Conservation (phyloP, 2,113 vertebrate species). For the Scytalopus superciliaris region DNA sequence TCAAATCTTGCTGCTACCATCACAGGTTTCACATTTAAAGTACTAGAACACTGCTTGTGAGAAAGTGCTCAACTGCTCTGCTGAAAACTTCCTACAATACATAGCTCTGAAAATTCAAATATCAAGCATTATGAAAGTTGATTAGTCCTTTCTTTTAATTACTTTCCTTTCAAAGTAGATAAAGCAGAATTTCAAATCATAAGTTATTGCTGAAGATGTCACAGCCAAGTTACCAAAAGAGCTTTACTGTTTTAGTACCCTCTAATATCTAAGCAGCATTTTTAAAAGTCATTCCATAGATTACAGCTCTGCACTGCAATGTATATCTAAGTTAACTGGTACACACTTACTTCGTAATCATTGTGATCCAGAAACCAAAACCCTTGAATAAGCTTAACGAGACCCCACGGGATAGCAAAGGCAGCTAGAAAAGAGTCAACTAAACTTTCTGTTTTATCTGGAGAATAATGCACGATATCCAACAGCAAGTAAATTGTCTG, state of each 20-base stretch:
- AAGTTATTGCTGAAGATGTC: neutral
- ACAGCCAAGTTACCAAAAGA: neutral
- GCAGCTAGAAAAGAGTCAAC: conserved; percentile 88
- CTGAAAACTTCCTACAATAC: neutral
- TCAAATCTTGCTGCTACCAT: neutral
- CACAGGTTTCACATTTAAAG: neutral
- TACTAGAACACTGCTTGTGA: neutral
- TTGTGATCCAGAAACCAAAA: conserved; percentile 95
- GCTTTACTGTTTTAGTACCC: neutral
- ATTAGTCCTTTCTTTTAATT: neutral
- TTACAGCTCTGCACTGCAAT: neutral
- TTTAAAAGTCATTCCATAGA: rapidly evolving
- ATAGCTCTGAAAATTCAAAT: neutral
- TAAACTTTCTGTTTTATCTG: conserved; percentile 82
- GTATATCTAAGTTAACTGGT: neutral
- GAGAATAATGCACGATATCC: conserved; percentile 90
- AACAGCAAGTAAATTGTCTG: conserved; percentile 94
- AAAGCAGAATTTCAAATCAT: neutral
- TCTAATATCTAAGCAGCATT: neutral
- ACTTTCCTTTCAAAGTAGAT: neutral
- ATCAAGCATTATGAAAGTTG: neutral
- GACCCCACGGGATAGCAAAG: conserved; percentile 88
- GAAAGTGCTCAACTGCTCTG: neutral
- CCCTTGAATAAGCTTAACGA: conserved; percentile 90
- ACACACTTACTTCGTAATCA: conserved; percentile 85